These are phyloP conservation scores for Crocallis elinguaria DNA, from an alignment of 2,888 invertebrate genomes.

Conservation along the genomic window DNA sequence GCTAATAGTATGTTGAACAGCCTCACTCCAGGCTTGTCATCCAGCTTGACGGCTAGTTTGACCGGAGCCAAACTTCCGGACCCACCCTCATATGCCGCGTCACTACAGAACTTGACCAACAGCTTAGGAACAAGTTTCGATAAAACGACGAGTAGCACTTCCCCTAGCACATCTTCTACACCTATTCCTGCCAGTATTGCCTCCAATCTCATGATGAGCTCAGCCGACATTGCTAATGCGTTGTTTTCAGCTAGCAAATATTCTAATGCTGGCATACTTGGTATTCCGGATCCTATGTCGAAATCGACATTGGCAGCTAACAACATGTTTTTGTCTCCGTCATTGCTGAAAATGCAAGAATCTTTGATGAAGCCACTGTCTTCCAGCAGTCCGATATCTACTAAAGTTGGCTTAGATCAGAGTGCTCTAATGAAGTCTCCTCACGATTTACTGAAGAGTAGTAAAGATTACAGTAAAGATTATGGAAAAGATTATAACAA, in stretches of 20 bases:
- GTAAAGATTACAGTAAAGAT: constrained; percentile 33
- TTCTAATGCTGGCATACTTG: constrained; percentile 85
- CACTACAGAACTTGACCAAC: constrained; percentile 73
- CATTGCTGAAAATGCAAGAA: constrained; percentile 89
- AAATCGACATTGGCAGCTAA: constrained; percentile 90
- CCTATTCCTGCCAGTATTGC: constrained; percentile 82
- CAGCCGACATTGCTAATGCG: constrained; percentile 87
- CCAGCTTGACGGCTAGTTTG: constrained; percentile 73
- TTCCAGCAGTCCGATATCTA: constrained; percentile 81
- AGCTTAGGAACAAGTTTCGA: constrained; percentile 69
- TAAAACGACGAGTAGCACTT: constrained; percentile 76
- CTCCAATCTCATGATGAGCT: constrained; percentile 86
- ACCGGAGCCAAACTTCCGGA: constrained; percentile 74
- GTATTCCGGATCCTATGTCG: constrained; percentile 90
- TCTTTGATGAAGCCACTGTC: constrained; percentile 85
- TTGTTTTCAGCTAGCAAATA: constrained; percentile 88
- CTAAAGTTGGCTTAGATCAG: constrained; percentile 76
- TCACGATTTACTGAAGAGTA: constrained; percentile 39
- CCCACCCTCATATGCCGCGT: constrained; percentile 77
- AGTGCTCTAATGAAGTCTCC: constrained; percentile 72
- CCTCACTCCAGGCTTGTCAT: constrained; percentile 70
- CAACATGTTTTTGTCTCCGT: constrained; percentile 91
- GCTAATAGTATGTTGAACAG: constrained; percentile 79
- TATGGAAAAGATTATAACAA: constrained; percentile 38
- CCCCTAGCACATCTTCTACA: constrained; percentile 79